Evolutionary conservation across 2,888 invertebrate species (phyloP).

Genomic region (Callyntrura sp.): DNA sequence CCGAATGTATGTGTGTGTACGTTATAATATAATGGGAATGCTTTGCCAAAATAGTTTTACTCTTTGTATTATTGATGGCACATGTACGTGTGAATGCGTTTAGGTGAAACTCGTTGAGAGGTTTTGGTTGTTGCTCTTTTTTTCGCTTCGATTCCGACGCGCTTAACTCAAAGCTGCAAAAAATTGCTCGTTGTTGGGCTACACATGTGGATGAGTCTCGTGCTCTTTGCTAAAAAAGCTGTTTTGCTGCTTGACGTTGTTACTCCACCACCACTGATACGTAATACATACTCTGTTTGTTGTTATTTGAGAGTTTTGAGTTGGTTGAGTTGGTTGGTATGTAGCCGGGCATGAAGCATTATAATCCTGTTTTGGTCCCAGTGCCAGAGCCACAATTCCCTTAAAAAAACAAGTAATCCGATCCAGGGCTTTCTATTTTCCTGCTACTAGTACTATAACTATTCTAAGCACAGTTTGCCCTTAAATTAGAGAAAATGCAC

Average conservation of each 20-base stretch:
- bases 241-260: neutral
- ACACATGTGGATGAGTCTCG: neutral
- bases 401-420: too few species aligned
- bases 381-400: too few species aligned
- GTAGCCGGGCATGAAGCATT: too few species aligned
- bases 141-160: constrained; percentile 55
- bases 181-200: neutral
- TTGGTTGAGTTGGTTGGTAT: too few species aligned
- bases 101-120: constrained; percentile 54
- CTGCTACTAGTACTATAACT: too few species aligned
- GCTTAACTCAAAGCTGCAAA: constrained; percentile 22
- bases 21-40: neutral
- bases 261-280: neutral
- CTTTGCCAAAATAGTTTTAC: constrained; percentile 4
- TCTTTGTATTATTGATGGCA: constrained; percentile 3
- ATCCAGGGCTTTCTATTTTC: too few species aligned
- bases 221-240: too few species aligned
- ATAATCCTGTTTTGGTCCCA: too few species aligned
- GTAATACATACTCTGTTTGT: neutral
- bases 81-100: constrained; percentile 10
- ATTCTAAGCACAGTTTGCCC: too few species aligned
- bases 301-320: too few species aligned
- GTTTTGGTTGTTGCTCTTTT: constrained; percentile 71
- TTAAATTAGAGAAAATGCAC: too few species aligned
- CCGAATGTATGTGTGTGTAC: neutral